Evolutionary conservation across 2,797 vertebrate species (phyloP), one percentile per base, ranked within the genome.

Genomic region (Ptychobarbus kaznakovi): DNA sequence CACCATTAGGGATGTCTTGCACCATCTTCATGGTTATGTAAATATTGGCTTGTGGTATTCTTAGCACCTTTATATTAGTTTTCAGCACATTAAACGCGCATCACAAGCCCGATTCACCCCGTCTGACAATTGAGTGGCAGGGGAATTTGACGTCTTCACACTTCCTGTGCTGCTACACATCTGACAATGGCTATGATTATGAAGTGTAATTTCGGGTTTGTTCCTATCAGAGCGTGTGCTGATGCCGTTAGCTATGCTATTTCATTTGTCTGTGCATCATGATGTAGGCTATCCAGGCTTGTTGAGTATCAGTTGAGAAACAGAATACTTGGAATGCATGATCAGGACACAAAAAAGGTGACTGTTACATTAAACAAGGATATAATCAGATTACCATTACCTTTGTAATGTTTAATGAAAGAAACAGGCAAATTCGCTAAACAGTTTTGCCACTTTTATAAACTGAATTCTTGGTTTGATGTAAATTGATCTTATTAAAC

Each of bases 1-100:
- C 89, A 90, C 88, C 90, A 90, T 92, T 81, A 91, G 89, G 91
- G 86, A 83, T 89, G 90, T 90, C 88, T 90, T 70, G 88, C 87
- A 42, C 83, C 42, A 82, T 86, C 86, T 90, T 90, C 87, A 89
- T 76, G 70, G 72, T 84, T 87, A 90, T 91, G 91, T 89, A 92
- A 92, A 94, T 93, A 91, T 91, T 86, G 86, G 74, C 81, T 42
- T 68, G 85, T 89, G 84, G 51, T 87, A 87, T 89, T 91, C 89
- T 81, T 28, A 86, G 88, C 90, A 91, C 89, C 87, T 91, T 87
- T 69, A 69, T 87, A 86, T 91, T 91, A 83, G 80, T 80, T 83
- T 61, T 82, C 51, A 78, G 81, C 89, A 74, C 84, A 89, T 91
- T 91, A 86, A 85, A 66, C 42, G 18, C 12, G 28, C 82, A 76